These are phyloP conservation scores for Diplodus sargus DNA, from an alignment of 2,797 vertebrate species.

Conservation along the genomic window DNA sequence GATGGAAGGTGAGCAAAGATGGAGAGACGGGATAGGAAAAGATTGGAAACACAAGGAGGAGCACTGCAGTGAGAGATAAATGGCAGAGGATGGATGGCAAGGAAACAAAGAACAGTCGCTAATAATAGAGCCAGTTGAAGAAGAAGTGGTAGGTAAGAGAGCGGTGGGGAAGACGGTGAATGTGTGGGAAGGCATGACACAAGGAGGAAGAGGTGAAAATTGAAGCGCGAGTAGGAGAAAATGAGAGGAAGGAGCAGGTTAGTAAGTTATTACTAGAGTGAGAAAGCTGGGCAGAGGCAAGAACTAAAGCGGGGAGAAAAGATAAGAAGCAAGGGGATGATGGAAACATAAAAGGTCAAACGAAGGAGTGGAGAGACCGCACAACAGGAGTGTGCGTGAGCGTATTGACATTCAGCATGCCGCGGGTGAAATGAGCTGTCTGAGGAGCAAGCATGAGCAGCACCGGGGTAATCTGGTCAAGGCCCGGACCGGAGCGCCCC, in stretches of 20 bases:
- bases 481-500: neutral
- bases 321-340: neutral
- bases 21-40: conserved; percentile 42
- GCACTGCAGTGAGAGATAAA: conserved; percentile 40
- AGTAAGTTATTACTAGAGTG: conserved; percentile 10
- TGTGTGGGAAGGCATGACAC: conserved; percentile 13
- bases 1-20: conserved; percentile 66
- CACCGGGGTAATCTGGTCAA: neutral
- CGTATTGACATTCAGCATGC: conserved; percentile 47
- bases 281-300: neutral
- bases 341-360: conserved; percentile 51
- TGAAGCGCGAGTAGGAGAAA: conserved; percentile 2
- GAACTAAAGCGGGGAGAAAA: neutral
- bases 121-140: conserved; percentile 26
- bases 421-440: conserved; percentile 30
- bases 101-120: conserved; percentile 39
- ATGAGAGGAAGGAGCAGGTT: neutral
- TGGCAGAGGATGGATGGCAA: conserved; percentile 37
- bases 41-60: conserved; percentile 26
- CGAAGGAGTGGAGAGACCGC: conserved; percentile 7
- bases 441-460: conserved; percentile 25
- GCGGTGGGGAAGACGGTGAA: neutral
- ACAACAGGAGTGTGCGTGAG: conserved; percentile 26
- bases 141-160: conserved; percentile 21
- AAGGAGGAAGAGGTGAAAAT: conserved; percentile 20